Conservation (phyloP, 2,797 vertebrate genomes). For the Sebastes kiyomatsui region DNA sequence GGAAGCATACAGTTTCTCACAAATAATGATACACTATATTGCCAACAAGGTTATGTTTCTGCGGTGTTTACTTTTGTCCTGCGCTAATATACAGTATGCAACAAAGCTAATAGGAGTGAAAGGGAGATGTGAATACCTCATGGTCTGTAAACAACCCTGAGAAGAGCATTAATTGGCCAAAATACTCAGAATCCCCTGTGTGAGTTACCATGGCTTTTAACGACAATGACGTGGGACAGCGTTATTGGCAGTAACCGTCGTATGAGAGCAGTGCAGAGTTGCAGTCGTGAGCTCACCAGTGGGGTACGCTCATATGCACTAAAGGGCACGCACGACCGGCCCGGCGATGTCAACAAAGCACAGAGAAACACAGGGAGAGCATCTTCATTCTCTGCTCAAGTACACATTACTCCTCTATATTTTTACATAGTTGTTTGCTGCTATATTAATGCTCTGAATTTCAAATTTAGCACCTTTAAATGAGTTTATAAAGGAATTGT, state of each 20-base stretch:
- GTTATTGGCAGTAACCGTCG: no score
- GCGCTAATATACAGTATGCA: not conserved
- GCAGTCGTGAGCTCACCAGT: fast-evolving
- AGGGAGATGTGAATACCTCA: not conserved
- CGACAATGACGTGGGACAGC: no score
- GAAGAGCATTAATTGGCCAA: not conserved
- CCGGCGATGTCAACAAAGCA: no score
- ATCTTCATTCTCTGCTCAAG: no score
- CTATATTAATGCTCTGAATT: no score
- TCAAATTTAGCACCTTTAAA: not conserved
- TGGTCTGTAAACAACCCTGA: not conserved
- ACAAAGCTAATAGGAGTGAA: not conserved
- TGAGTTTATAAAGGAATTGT: not conserved
- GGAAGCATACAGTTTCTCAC: not conserved
- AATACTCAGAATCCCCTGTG: not conserved
- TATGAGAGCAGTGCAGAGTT: no score
- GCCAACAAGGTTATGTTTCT: not conserved
- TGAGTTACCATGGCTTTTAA: not conserved
- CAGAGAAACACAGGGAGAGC: no score
- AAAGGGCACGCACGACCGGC: fast-evolving
- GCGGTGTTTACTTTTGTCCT: not conserved
- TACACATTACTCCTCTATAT: no score
- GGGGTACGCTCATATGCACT: no score
- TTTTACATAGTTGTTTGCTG: no score
- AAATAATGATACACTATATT: not conserved